These are phyloP conservation scores for Cavia porcellus DNA, from an alignment of 2,113 vertebrate genomes.

Conservation along the genomic window DNA sequence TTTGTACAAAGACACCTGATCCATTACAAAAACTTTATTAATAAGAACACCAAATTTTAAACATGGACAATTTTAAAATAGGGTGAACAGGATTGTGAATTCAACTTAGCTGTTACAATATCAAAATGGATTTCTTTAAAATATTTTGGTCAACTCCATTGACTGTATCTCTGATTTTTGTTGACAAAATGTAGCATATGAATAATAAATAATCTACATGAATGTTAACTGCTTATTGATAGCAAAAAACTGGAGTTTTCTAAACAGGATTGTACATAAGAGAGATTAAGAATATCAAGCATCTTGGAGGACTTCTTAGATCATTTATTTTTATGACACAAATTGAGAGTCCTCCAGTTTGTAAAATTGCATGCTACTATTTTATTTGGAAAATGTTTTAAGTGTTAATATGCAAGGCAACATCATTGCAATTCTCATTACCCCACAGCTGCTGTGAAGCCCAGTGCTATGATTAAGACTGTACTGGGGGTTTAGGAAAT, in stretches of 20 bases:
- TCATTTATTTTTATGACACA: not conserved
- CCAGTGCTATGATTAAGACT: not conserved
- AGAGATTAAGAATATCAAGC: not conserved
- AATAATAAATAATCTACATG: conserved; percentile 40
- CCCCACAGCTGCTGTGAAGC: not conserved
- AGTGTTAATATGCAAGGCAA: not conserved
- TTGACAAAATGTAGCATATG: not conserved
- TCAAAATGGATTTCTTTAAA: not conserved
- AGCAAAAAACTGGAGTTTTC: conserved; percentile 7
- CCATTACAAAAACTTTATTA: conserved; percentile 7
- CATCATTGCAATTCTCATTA: not conserved
- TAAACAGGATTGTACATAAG: not conserved
- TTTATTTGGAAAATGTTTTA: conserved; percentile 33
- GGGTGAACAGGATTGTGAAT: not conserved
- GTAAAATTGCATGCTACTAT: conserved; percentile 9
- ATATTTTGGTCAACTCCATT: conserved; percentile 8
- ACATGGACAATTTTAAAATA: not conserved
- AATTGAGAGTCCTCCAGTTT: not conserved
- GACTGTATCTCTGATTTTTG: conserved; percentile 42
- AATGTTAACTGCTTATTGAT: conserved; percentile 20
- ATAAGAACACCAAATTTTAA: conserved; percentile 29
- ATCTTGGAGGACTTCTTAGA: not conserved
- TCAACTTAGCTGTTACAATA: not conserved
- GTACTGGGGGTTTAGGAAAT: not conserved
- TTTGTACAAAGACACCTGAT: not conserved